Evolutionary conservation across 2,113 vertebrate genomes (phyloP), one percentile per base, ranked within the genome.

Genomic region (Seriola quinqueradiata): DNA sequence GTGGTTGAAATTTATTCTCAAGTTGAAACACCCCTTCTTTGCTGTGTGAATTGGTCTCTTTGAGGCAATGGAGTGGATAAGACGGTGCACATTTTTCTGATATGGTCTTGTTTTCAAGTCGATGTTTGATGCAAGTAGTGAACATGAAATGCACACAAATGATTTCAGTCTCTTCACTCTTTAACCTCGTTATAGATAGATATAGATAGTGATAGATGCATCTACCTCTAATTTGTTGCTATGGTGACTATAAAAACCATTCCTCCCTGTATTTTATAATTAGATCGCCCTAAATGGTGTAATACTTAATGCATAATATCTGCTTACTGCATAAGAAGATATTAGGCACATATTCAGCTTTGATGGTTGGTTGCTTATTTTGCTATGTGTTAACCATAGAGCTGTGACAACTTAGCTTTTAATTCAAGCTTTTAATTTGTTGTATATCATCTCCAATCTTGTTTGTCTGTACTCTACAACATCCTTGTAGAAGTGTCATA

Each of bases 21-120:
- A 58, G 38, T 42, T 40, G 19, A 84, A 71, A 71, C 55, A 50
- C 14, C 1, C 13, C 48, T 77, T 74, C 75, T 86, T 73, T 64
- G 61, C 63, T n/a, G 25, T 28, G 61, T 73, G 61, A 83, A 83
- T 59, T 68, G 52, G 42, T 75, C 48, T 1, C 65, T 81, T 77
- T 64, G 55, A 80, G 38, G 14, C 50, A 54, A 82, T 54, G 34
- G 46, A 54, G 80, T 54, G 34, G 46, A 77, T 50, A 3, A 67
- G 64, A 57, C 57, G 0, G 1, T 7, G 14, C 28, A 34, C 40
- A 8, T 65, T 69, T 83, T 36, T 70, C 54, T 50, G 25, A 5
- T 19, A 13, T 8, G 25, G n/a, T 12, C 10, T 59, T 66, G 32
- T 48, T 12, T 48, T 74, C 10, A 72, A 52, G 60, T 21, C 8